These are phyloP conservation scores for Drosophila rubida DNA, from an alignment of 2,888 invertebrate species.

Conservation along the genomic window DNA sequence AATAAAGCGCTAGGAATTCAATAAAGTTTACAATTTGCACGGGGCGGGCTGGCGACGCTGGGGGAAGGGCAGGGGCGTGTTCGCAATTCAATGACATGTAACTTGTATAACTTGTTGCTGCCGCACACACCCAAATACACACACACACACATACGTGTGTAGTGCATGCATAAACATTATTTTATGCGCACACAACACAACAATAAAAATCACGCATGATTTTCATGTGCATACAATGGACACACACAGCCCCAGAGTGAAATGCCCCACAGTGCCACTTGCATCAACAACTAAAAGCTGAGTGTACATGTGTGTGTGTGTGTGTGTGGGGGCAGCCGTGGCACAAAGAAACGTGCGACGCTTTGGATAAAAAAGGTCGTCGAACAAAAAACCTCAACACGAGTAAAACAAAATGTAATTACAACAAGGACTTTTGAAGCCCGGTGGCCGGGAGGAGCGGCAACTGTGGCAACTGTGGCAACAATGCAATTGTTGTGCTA, in stretches of 20 bases:
- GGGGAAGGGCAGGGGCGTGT: background rate
- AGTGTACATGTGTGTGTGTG: background rate
- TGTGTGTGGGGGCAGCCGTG: slow-evolving; percentile 19
- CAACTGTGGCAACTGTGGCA: slow-evolving; percentile 12
- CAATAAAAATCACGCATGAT: slow-evolving; percentile 78
- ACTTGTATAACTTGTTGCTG: slow-evolving; percentile 69
- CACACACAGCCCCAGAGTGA: slow-evolving; percentile 38
- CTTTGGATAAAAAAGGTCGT: slow-evolving; percentile 50
- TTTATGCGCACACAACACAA: slow-evolving; percentile 72
- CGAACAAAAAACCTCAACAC: slow-evolving; percentile 71
- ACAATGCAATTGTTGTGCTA: slow-evolving; percentile 66
- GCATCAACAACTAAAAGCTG: slow-evolving; percentile 50
- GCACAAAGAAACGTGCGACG: slow-evolving; percentile 27
- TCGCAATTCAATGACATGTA: slow-evolving; percentile 51
- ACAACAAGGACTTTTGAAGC: slow-evolving; percentile 72
- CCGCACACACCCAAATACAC: slow-evolving; percentile 14
- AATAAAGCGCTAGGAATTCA: slow-evolving; percentile 73
- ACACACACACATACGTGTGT: background rate
- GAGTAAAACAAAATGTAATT: slow-evolving; percentile 77
- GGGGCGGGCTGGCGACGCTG: slow-evolving; percentile 13
- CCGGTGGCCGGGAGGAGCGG: slow-evolving; percentile 26
- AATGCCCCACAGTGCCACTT: slow-evolving; percentile 40
- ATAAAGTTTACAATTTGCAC: slow-evolving; percentile 69
- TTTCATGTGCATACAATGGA: slow-evolving; percentile 64
- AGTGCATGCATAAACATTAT: slow-evolving; percentile 68